phyloP scores from a whole-genome alignment of 1,140 invertebrate genomes.

The Drosophila simulans region DNA sequence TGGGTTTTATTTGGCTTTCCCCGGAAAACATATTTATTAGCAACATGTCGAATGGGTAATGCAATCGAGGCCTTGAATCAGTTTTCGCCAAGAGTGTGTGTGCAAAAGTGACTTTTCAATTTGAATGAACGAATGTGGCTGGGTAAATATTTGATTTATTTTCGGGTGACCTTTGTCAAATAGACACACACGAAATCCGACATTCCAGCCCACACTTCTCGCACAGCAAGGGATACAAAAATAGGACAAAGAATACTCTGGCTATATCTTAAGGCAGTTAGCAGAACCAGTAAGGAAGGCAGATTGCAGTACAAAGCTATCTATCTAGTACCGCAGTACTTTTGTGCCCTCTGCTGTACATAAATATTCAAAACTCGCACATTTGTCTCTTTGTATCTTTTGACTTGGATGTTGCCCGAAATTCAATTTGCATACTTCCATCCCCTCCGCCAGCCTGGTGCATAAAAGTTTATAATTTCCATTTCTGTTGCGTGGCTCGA shows the following conservation, averaged over 20 bases:
- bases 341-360: neutral
- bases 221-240: slow-evolving; percentile 7
- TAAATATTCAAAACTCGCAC: slow-evolving; percentile 20
- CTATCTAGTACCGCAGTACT: neutral
- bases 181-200: slow-evolving; percentile 32
- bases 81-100: slow-evolving; percentile 32
- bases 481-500: slow-evolving; percentile 48
- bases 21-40: slow-evolving; percentile 69
- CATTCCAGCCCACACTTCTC: slow-evolving; percentile 14
- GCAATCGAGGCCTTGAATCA: slow-evolving; percentile 69
- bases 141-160: slow-evolving; percentile 80
- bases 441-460: slow-evolving; percentile 5
- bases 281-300: too few species aligned
- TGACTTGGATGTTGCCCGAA: slow-evolving; percentile 38
- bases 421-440: slow-evolving; percentile 68
- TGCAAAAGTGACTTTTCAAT: slow-evolving; percentile 69
- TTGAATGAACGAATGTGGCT: slow-evolving; percentile 69
- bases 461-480: slow-evolving; percentile 68
- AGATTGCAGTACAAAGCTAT: too few species aligned
- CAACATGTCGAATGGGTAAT: slow-evolving; percentile 75
- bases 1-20: slow-evolving; percentile 47
- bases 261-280: too few species aligned
- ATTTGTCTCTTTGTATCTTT: slow-evolving; percentile 60
- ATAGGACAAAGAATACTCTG: neutral
- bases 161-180: slow-evolving; percentile 77